These are phyloP conservation scores for Drosophila ohnishii DNA, from an alignment of 1,140 invertebrate species.

Conservation along the genomic window DNA sequence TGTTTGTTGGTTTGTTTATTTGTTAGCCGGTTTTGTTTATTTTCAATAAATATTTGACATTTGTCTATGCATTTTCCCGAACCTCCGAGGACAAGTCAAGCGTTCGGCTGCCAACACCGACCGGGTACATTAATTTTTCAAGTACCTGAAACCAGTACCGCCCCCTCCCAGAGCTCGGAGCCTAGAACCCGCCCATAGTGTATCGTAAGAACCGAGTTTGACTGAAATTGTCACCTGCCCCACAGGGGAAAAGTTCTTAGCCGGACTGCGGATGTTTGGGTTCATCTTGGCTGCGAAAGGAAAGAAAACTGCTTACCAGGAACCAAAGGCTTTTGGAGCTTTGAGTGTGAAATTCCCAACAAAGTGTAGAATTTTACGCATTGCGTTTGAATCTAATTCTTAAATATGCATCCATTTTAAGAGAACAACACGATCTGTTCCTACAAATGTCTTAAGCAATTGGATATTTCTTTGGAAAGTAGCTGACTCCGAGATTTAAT, in stretches of 20 bases:
- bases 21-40: constrained; percentile 71
- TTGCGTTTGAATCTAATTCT: constrained; percentile 31
- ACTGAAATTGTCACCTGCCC: constrained; percentile 51
- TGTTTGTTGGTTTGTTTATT: constrained; percentile 78
- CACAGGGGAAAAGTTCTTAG: constrained; percentile 36
- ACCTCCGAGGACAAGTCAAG: constrained; percentile 50
- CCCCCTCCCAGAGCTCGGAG: not conserved
- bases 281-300: constrained; percentile 47
- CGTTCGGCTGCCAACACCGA: constrained; percentile 67
- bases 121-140: constrained; percentile 79
- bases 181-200: constrained; percentile 20
- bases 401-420: not conserved
- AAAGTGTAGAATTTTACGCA: constrained; percentile 58
- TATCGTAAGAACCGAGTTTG: constrained; percentile 26
- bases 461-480: no score
- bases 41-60: constrained; percentile 82
- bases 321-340: constrained; percentile 19
- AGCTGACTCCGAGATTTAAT: no score
- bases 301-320: constrained; percentile 47
- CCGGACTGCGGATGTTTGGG: constrained; percentile 64
- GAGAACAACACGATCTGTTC: not conserved
- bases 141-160: constrained; percentile 42
- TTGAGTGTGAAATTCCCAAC: constrained; percentile 45
- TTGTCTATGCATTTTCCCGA: constrained; percentile 78
- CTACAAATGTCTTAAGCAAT: no score